Base-by-base conservation (phyloP, 2,797 vertebrate species). In the Sebastolobus altivelis region DNA sequence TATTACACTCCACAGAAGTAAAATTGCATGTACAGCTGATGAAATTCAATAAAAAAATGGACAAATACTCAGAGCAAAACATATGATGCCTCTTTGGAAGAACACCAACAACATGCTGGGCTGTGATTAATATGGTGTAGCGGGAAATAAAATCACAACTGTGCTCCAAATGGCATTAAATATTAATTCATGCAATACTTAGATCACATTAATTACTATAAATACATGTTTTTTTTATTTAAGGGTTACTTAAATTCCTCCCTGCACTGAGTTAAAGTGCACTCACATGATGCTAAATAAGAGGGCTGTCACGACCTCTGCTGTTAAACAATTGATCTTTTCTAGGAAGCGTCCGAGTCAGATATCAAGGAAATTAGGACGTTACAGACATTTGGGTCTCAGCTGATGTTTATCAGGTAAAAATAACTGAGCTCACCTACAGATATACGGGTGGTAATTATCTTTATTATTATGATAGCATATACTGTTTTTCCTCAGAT, bases 41-140 rank as follows among this genome's bases (percentile, higher is more conserved):
- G 11, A 52, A 65, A 49, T 69, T 46, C 18, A 65, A 25, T 56
- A 69, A 37, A 18, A 8, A 18, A 59, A 66, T 14, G 54, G 14
- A 43, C 35, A 69, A 77, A 33, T 74, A 70, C 22, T 52, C n/a
- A 40, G 58, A 60, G 66, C 43, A 29, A 79, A 82, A n/a, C 40
- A 18, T 33, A 52, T 40, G 20, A 25, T 46, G 29, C 69, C 66
- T 83, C 63, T 83, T 27, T 77, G 37, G 65, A 63, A 40, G 49
- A 65, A 11, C 62, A 46, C 14, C 14, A 37, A 31, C 14, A 29
- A 75, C 37, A 54, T 38, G 9, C 18, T 49, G 14, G 18, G 3
- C 49, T 55, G 5, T 55, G 38, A 65, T 73, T 31, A 20, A 63
- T 38, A 31, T 38, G 55, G 8, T 14, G 27, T 33, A 5, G 18